These are phyloP conservation scores for Celastrina argiolus DNA, from an alignment of 2,888 invertebrate species.

Conservation along the genomic window DNA sequence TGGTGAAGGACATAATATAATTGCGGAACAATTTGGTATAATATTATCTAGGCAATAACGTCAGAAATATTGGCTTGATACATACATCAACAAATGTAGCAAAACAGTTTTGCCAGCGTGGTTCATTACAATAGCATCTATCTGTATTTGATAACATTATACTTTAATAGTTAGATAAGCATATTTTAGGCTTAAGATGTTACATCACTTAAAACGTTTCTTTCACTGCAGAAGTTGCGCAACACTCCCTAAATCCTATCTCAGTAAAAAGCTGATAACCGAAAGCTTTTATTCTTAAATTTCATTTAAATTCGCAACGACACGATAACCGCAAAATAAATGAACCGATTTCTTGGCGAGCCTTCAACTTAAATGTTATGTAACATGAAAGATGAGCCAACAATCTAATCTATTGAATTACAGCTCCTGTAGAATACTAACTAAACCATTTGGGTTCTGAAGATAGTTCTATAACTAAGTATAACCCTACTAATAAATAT, in stretches of 20 bases:
- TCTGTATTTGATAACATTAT: background rate
- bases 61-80: too few relatives aligned
- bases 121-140: background rate
- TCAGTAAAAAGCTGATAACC: background rate
- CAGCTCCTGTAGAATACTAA: background rate
- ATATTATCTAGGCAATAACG: too few relatives aligned
- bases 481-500: background rate
- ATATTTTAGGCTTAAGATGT: background rate
- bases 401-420: background rate
- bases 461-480: background rate
- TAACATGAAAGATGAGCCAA: conserved; percentile 4
- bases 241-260: background rate
- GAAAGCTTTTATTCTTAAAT: background rate
- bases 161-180: background rate
- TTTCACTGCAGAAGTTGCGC: background rate
- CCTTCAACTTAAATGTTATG: background rate
- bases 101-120: too few relatives aligned
- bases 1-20: too few relatives aligned
- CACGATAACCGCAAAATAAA: conserved; percentile 10
- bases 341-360: background rate
- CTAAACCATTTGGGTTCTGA: background rate
- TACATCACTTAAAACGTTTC: background rate
- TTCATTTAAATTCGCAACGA: background rate
- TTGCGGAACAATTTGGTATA: too few relatives aligned
- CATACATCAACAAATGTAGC: too few relatives aligned